A percentile compares a stretch with the other conserved stretches of the same genome.
phyloP scores from a whole-genome alignment of 1,140 invertebrate species.

The Drosophila repleta region DNA sequence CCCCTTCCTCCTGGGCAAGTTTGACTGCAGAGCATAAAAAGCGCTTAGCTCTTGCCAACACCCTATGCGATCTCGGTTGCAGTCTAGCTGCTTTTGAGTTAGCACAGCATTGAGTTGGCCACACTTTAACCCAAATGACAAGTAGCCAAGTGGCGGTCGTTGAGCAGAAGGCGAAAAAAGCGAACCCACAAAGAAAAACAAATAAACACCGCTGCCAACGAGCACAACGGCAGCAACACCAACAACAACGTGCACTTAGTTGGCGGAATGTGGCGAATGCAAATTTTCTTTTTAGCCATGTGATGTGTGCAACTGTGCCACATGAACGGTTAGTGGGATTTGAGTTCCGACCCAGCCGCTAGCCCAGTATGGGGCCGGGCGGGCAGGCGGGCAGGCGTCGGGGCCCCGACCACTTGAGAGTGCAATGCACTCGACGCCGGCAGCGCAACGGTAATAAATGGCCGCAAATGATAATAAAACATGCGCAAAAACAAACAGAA shows the following conservation, averaged over 20 bases:
- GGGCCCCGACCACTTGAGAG: slow-evolving; percentile 65
- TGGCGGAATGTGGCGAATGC: slow-evolving; percentile 19
- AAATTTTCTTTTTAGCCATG: slow-evolving; percentile 20
- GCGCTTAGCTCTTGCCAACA: no score
- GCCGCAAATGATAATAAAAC: slow-evolving; percentile 52
- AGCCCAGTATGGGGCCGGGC: slow-evolving; percentile 9
- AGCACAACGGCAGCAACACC: background rate
- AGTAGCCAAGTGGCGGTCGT: slow-evolving; percentile 45
- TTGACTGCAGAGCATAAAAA: no score
- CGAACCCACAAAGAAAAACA: slow-evolving; percentile 11
- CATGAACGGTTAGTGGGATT: slow-evolving; percentile 36
- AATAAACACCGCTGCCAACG: slow-evolving; percentile 7
- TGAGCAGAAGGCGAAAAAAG: slow-evolving; percentile 19
- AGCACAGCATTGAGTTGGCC: slow-evolving; percentile 4
- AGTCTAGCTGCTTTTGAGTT: background rate
- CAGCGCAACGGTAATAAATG: slow-evolving; percentile 55
- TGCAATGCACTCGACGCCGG: slow-evolving; percentile 65
- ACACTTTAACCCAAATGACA: slow-evolving; percentile 55
- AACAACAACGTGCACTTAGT: slow-evolving; percentile 1
- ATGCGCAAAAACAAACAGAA: slow-evolving; percentile 36
- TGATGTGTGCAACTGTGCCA: slow-evolving; percentile 41
- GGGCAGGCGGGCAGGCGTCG: no score
- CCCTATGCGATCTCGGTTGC: no score
- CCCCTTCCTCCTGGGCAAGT: no score
- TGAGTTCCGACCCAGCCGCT: slow-evolving; percentile 9